Base-by-base conservation (phyloP, 92 coral and sea anemone species). In the Umimayanthus kanabou region DNA sequence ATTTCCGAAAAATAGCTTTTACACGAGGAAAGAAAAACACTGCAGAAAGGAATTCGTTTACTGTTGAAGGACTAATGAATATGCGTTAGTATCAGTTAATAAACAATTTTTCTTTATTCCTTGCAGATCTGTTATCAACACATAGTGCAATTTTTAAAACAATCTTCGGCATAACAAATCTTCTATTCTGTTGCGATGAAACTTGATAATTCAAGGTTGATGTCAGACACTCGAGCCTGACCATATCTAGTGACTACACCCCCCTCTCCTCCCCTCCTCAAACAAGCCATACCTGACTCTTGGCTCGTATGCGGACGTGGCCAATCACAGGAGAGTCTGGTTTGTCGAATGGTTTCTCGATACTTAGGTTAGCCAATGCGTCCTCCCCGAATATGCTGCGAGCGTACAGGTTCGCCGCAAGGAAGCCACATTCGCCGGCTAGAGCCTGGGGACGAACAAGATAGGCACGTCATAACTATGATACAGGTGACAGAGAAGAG, bases 341-440 rank as follows among this genome's bases (percentile, higher is more conserved):
- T 80, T 92, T 94, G 81, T 93, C 96, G 28, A 92, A 89, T 18
- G 96, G 97, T 45, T 91, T 94, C 93, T 97, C 99, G 85, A 97
- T 95, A 57, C 98, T 93, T 75, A 97, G 97, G 86, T 97, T 97
- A 30, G 98, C 99, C 72, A 97, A 82, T 3, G 99, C 98, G 89
- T 97, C 99, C 80, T 97, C 99, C 30, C 99, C 99, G 89, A 97
- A 97, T 30, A 97, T 97, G 88, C 99, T 97, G 79, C 97, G 98
- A 39, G 99, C 99, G 89, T 97, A 97, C 66, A 97, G 89, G 85
- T 97, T 97, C 50, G 98, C 99, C 13, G 99, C 99, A 96, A 97
- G 93, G 89, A 97, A 97, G 39, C 99, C 99, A 82, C 99, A 95
- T 1, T 96, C 96, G 5, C 99, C 99, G 22, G 96, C 94, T 13